phyloP scores from a whole-genome alignment of 2,797 vertebrate species.

The Cynopterus sphinx region DNA sequence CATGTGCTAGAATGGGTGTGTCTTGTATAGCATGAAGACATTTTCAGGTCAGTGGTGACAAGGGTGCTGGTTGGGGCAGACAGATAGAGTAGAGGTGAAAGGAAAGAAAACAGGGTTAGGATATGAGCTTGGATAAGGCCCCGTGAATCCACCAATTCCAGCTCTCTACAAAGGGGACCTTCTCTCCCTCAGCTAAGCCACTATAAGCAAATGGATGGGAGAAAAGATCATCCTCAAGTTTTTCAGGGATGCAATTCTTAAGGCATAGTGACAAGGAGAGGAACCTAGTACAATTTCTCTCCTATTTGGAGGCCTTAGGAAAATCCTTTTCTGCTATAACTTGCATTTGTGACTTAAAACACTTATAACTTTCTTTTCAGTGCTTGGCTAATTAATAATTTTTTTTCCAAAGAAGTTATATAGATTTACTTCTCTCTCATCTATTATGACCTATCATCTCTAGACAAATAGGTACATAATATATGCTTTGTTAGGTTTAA shows the following conservation, averaged over 20 bases:
- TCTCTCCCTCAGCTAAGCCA: background rate
- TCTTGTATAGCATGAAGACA: background rate
- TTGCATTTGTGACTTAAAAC: slow-evolving; percentile 29
- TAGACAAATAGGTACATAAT: slow-evolving; percentile 7
- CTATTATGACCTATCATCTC: slow-evolving; percentile 1
- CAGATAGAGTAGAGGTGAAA: background rate
- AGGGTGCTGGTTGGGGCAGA: background rate
- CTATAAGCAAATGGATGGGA: background rate
- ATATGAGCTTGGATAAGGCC: background rate
- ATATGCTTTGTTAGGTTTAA: slow-evolving; percentile 30
- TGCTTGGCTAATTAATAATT: slow-evolving; percentile 33
- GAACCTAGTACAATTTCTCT: background rate
- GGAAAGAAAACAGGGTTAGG: background rate
- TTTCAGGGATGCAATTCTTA: background rate
- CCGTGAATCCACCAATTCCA: background rate
- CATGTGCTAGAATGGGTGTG: background rate
- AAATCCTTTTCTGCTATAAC: background rate
- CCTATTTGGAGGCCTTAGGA: background rate
- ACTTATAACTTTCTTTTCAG: background rate
- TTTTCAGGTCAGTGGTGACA: background rate
- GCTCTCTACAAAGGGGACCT: background rate
- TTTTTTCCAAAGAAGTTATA: slow-evolving; percentile 33
- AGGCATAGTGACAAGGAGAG: background rate
- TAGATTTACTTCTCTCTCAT: slow-evolving; percentile 45
- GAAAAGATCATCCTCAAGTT: background rate